A percentile compares a stretch with the other conserved stretches of the same genome.
phyloP scores from a whole-genome alignment of 2,797 vertebrate species.

The Diglossa cyanea region DNA sequence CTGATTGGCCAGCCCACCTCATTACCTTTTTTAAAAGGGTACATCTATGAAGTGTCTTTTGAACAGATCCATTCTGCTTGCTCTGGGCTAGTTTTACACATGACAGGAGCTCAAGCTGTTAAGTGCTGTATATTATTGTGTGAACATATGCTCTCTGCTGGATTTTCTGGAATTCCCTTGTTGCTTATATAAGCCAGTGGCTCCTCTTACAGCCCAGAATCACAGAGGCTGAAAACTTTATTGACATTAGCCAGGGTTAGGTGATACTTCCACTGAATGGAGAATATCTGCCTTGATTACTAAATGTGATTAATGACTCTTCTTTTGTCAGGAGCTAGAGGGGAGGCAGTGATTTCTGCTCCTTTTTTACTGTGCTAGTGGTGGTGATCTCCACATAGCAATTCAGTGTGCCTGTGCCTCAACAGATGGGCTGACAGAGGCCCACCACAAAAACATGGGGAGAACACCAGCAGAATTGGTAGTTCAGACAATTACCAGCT shows the following conservation, averaged over 20 bases:
- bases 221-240: neutral
- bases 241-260: neutral
- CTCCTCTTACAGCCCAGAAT: neutral
- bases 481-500: neutral
- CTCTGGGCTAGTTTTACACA: neutral
- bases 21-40: neutral
- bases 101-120: constrained; percentile 38
- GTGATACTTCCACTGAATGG: neutral
- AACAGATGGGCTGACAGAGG: neutral
- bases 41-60: neutral
- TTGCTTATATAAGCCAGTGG: neutral
- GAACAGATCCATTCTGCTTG: neutral
- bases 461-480: neutral
- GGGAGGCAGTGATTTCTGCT: neutral
- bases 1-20: neutral
- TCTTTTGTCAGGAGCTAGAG: neutral
- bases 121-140: neutral
- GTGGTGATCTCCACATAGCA: neutral
- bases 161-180: neutral
- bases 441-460: neutral
- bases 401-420: neutral
- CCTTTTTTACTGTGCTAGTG: neutral
- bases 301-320: neutral
- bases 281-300: neutral
- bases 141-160: constrained; percentile 24